phyloP scores from a whole-genome alignment of 2,888 invertebrate species.

The Drosophila buzzatii region DNA sequence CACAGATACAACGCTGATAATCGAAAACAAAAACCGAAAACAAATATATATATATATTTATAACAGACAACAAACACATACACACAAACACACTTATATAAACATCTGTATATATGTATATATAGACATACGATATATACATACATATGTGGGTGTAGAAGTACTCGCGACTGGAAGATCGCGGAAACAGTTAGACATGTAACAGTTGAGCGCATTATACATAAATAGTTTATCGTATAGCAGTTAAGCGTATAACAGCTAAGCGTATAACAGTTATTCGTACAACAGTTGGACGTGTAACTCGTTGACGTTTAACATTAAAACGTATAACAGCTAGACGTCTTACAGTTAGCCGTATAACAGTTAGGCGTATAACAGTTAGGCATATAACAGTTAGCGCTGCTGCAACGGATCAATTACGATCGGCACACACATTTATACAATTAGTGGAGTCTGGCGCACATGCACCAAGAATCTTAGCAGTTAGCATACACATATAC shows the following conservation, averaged over 20 bases:
- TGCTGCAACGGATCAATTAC: conserved; percentile 14
- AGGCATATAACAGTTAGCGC: conserved; percentile 2
- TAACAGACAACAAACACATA: conserved; percentile 19
- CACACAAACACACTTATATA: conserved; percentile 8
- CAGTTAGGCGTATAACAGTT: background rate
- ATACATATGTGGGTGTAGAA: conserved; percentile 3
- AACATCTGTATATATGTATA: background rate
- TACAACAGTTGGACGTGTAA: background rate
- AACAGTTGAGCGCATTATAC: background rate
- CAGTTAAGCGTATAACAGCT: background rate
- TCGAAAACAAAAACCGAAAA: background rate
- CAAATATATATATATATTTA: background rate
- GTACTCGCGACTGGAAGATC: conserved; percentile 1
- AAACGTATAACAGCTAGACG: background rate
- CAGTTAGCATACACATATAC: background rate
- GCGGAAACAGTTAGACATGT: conserved; percentile 9
- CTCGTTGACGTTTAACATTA: background rate
- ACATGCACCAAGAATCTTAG: conserved; percentile 15
- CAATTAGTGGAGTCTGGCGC: conserved; percentile 23
- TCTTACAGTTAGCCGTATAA: background rate
- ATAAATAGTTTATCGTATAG: background rate
- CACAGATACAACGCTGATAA: conserved; percentile 46
- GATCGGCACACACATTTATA: conserved; percentile 12
- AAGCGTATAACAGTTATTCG: background rate
- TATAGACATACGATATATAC: background rate